These are phyloP conservation scores for Euphydryas editha DNA, from an alignment of 2,888 invertebrate species.

Conservation along the genomic window DNA sequence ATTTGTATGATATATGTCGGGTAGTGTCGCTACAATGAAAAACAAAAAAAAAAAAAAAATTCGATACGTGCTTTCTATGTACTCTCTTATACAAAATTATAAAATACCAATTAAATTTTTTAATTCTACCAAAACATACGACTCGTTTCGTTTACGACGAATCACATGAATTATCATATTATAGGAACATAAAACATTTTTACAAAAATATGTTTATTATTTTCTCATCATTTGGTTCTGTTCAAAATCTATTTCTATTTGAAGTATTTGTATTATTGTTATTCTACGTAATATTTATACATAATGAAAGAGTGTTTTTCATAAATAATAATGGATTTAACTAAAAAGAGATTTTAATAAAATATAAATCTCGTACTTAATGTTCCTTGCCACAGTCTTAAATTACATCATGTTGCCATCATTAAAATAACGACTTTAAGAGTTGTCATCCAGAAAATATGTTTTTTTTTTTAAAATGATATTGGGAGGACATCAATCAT, in stretches of 20 bases:
- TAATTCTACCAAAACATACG: slow-evolving; percentile 48
- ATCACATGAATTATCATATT: slow-evolving; percentile 54
- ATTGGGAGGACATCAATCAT: no score
- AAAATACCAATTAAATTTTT: slow-evolving; percentile 45
- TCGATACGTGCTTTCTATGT: neutral
- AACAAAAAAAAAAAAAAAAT: neutral
- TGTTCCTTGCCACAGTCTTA: slow-evolving; percentile 16
- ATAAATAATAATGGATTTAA: slow-evolving; percentile 33
- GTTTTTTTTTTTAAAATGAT: neutral
- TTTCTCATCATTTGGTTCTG: slow-evolving; percentile 59
- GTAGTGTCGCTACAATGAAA: neutral
- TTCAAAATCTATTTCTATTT: slow-evolving; percentile 47
- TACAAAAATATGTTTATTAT: slow-evolving; percentile 66
- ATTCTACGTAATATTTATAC: slow-evolving; percentile 37
- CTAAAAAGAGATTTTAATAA: slow-evolving; percentile 17
- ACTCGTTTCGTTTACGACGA: slow-evolving; percentile 45
- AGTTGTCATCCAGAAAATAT: neutral
- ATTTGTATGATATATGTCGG: neutral
- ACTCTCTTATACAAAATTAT: slow-evolving; percentile 22
- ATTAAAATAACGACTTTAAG: neutral
- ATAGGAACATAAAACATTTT: slow-evolving; percentile 69
- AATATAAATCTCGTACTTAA: slow-evolving; percentile 15
- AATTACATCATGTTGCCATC: neutral
- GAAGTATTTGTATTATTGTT: slow-evolving; percentile 36
- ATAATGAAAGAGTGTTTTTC: slow-evolving; percentile 26